phyloP scores from a whole-genome alignment of 1,140 invertebrate genomes.

The Ceratosolen solmsi region DNA sequence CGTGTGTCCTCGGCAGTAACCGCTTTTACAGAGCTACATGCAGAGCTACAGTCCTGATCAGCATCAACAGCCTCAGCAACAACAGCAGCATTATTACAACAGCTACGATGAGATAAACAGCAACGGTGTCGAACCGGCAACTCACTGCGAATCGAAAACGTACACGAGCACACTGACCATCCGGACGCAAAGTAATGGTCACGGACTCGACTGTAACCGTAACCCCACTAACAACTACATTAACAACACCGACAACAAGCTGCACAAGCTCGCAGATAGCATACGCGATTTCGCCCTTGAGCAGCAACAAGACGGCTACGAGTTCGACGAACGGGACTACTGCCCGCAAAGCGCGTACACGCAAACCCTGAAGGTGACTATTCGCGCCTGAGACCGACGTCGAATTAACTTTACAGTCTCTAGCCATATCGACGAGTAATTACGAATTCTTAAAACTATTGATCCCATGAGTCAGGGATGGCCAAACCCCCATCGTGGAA shows the following conservation, averaged over 20 bases:
- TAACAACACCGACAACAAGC: conserved; percentile 53
- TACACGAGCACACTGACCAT: conserved; percentile 72
- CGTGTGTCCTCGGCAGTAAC: conserved; percentile 61
- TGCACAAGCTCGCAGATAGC: conserved; percentile 54
- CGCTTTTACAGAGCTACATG: conserved; percentile 68
- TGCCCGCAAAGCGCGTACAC: not conserved
- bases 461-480: too few relatives aligned
- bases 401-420: too few relatives aligned
- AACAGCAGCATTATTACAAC: conserved; percentile 14
- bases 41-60: conserved; percentile 57
- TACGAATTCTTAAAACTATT: too few relatives aligned
- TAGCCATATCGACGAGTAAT: too few relatives aligned
- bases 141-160: conserved; percentile 62
- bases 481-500: too few relatives aligned
- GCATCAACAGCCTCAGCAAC: conserved; percentile 27
- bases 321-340: conserved; percentile 15
- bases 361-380: conserved; percentile 43
- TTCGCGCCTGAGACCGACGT: not conserved
- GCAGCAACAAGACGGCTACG: conserved; percentile 12
- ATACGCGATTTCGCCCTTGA: conserved; percentile 61
- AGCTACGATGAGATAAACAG: not conserved
- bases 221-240: conserved; percentile 61
- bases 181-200: conserved; percentile 59
- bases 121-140: conserved; percentile 54
- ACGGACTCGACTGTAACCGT: conserved; percentile 60